A percentile compares a stretch with the other conserved stretches of the same genome.
Evolutionary conservation across 2,797 vertebrate species (phyloP).

Genomic region (Sylvia borin): DNA sequence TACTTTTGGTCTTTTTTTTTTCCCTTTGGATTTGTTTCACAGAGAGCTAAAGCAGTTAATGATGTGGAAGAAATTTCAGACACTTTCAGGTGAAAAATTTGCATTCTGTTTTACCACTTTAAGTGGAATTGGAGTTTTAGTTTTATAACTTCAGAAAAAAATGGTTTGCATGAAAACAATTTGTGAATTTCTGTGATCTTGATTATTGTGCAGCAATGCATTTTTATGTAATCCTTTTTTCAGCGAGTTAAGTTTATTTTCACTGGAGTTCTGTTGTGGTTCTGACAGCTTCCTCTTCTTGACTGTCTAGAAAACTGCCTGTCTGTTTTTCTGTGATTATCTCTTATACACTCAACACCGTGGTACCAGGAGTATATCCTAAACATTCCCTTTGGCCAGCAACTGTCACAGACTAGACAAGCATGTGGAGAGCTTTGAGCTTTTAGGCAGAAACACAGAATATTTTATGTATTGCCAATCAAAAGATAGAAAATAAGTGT

Average conservation of each 20-base stretch:
- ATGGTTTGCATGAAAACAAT: fast-evolving
- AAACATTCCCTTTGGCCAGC: not conserved
- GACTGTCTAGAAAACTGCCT: not conserved
- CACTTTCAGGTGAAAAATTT: not conserved
- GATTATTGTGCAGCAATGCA: not conserved
- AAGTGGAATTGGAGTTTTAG: not conserved
- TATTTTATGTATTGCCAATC: not conserved
- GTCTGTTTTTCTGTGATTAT: not conserved
- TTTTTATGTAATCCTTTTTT: not conserved
- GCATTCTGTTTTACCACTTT: not conserved
- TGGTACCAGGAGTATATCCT: not conserved
- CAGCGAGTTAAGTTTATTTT: not conserved
- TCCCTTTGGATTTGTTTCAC: not conserved
- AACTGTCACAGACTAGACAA: not conserved
- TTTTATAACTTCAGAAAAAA: not conserved
- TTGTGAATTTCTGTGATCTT: not conserved
- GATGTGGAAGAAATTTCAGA: not conserved
- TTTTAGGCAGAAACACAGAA: not conserved
- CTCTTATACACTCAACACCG: not conserved
- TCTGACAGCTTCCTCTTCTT: not conserved
- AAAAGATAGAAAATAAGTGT: not conserved
- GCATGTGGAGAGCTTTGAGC: not conserved
- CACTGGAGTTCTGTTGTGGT: not conserved
- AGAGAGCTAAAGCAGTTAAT: not conserved
- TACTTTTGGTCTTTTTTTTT: not conserved